Conservation (phyloP, 2,113 vertebrate genomes). For the Tonatia bakeri region DNA sequence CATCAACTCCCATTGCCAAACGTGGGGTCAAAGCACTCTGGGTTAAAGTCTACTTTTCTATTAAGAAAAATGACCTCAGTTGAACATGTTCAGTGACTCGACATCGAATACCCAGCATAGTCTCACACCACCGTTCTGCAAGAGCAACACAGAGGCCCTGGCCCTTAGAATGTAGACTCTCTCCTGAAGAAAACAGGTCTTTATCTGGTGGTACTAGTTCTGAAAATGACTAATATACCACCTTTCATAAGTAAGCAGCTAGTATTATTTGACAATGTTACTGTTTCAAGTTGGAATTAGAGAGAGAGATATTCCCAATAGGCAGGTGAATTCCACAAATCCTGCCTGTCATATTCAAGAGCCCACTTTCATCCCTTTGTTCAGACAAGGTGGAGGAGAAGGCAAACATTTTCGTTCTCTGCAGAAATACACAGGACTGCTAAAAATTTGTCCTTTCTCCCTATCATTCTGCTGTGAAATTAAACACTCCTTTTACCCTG, state of each 20-base stretch:
- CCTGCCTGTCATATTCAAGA: neutral
- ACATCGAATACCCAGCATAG: neutral
- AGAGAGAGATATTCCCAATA: neutral
- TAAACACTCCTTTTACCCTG: slow-evolving; percentile 1
- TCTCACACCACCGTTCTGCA: neutral
- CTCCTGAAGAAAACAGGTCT: neutral
- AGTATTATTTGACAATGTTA: neutral
- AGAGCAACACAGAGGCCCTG: neutral
- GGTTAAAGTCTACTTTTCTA: neutral
- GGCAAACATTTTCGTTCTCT: neutral
- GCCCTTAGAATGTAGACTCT: neutral
- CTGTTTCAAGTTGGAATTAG: neutral
- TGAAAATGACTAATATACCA: neutral
- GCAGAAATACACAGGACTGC: neutral
- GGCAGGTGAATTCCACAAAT: neutral
- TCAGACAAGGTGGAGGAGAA: neutral
- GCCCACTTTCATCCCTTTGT: neutral
- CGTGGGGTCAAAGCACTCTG: neutral
- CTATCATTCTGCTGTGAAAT: slow-evolving; percentile 26
- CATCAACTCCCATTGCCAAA: neutral
- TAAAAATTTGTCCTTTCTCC: neutral
- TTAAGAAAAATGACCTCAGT: neutral
- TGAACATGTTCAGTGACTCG: neutral
- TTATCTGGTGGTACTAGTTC: neutral
- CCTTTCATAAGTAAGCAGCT: neutral